A percentile compares a stretch with the other conserved stretches of the same genome.
phyloP scores from a whole-genome alignment of 2,888 invertebrate genomes.

The Branchinecta sandiegonensis region DNA sequence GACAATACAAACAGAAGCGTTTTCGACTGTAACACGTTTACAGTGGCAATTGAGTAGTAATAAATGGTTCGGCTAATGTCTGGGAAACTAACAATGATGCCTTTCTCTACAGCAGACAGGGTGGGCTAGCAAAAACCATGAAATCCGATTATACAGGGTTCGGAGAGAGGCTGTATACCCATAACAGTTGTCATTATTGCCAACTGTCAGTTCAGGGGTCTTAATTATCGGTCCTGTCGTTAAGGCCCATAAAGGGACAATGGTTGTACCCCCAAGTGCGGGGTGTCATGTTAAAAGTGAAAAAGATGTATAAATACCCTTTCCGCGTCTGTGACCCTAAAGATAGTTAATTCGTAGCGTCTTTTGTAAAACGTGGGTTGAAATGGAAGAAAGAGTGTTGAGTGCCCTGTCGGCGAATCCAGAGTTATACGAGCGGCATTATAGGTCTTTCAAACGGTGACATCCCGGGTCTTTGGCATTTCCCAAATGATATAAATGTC shows the following conservation, averaged over 20 bases:
- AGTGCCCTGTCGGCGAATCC: too few species aligned
- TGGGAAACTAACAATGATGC: slow-evolving; percentile 1
- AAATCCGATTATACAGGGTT: slow-evolving; percentile 14
- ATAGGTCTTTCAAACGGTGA: too few species aligned
- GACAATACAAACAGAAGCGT: too few species aligned
- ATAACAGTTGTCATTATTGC: slow-evolving; percentile 15
- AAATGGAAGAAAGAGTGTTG: too few species aligned
- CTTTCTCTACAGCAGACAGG: background rate
- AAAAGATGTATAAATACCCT: slow-evolving; percentile 9
- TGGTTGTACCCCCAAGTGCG: slow-evolving; percentile 10
- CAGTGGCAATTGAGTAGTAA: too few species aligned
- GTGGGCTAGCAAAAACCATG: slow-evolving; percentile 5
- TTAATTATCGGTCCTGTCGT: slow-evolving; percentile 9
- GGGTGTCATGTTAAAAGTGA: slow-evolving; percentile 9
- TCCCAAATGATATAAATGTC: too few species aligned
- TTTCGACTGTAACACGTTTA: too few species aligned
- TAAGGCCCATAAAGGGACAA: slow-evolving; percentile 15
- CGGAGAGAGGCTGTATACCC: background rate
- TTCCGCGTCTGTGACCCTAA: slow-evolving; percentile 1
- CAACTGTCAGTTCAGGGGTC: slow-evolving; percentile 10
- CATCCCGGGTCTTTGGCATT: too few species aligned
- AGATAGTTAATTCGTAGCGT: background rate
- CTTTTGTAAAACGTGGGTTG: background rate
- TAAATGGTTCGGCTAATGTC: background rate
- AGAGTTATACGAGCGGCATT: too few species aligned